A percentile compares a stretch with the other conserved stretches of the same genome.
phyloP scores from a whole-genome alignment of 2,888 invertebrate species.

The Theretra japonica region DNA sequence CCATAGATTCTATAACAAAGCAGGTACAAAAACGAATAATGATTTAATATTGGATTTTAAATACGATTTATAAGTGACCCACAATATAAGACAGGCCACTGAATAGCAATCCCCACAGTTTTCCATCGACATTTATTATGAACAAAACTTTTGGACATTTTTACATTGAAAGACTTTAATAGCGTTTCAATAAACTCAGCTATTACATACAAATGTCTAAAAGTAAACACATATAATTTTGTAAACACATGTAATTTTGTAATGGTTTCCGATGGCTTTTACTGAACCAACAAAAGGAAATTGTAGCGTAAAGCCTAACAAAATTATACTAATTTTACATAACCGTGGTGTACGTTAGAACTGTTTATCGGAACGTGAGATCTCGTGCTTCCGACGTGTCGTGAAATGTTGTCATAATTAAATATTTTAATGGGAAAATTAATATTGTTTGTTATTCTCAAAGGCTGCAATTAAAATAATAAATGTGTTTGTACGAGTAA shows the following conservation, averaged over 20 bases:
- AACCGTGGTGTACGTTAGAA: background rate
- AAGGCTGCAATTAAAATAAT: background rate
- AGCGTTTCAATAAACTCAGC: background rate
- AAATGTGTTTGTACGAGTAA: background rate
- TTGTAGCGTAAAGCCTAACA: background rate
- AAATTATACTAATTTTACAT: background rate
- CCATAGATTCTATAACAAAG: too few species aligned
- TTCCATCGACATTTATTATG: too few species aligned
- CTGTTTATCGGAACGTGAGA: background rate
- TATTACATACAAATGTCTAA: background rate
- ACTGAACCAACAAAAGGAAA: background rate
- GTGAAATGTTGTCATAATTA: slow-evolving; percentile 1
- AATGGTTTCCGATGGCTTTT: background rate
- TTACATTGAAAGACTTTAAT: too few species aligned
- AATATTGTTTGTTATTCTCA: background rate
- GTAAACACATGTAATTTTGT: background rate
- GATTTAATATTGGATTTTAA: too few species aligned
- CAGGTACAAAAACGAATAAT: too few species aligned
- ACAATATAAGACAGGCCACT: too few species aligned
- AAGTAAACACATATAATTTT: background rate
- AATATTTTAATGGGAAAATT: background rate
- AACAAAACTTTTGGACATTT: too few species aligned
- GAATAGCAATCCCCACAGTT: too few species aligned
- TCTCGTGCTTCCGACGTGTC: background rate
- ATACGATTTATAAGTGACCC: too few species aligned